Evolutionary conservation across 2,113 vertebrate genomes (phyloP).

Genomic region (Ailurus styani): DNA sequence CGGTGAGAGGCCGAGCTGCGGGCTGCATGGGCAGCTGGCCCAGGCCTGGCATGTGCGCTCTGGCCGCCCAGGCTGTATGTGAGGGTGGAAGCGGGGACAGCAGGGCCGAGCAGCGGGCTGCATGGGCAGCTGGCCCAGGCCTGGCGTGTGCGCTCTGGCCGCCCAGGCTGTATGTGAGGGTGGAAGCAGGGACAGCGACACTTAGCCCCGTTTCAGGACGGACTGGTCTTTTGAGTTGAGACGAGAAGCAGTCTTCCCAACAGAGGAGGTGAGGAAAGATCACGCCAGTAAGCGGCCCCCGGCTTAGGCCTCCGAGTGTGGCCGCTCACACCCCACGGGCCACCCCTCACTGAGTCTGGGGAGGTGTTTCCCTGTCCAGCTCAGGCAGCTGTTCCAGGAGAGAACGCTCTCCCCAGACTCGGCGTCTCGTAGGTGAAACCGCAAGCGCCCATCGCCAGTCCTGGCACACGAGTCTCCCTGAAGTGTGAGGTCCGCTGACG

Average conservation of each 20-base stretch:
- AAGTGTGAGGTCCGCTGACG: background rate
- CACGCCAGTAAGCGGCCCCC: rapidly evolving
- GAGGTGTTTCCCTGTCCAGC: background rate
- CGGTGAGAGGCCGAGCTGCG: background rate
- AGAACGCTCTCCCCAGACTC: background rate
- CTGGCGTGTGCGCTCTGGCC: rapidly evolving
- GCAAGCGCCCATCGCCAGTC: background rate
- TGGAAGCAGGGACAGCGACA: rapidly evolving
- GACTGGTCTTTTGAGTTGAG: background rate
- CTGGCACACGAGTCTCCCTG: background rate
- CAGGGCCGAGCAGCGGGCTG: background rate
- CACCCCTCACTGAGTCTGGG: background rate
- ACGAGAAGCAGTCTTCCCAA: background rate
- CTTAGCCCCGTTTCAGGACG: background rate
- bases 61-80: rapidly evolving
- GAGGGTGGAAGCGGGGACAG: background rate
- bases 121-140: rapidly evolving
- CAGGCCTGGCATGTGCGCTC: rapidly evolving
- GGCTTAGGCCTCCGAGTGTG: background rate
- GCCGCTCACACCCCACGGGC: background rate
- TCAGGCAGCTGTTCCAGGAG: background rate
- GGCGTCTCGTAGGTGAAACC: background rate
- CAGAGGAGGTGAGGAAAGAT: background rate
- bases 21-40: too few relatives aligned
- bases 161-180: rapidly evolving